Percentiles rank a stretch among this genome's conserved stretches.
Conservation (phyloP, 2,113 vertebrate genomes). For the Sterrhoptilus dennistouni region DNA sequence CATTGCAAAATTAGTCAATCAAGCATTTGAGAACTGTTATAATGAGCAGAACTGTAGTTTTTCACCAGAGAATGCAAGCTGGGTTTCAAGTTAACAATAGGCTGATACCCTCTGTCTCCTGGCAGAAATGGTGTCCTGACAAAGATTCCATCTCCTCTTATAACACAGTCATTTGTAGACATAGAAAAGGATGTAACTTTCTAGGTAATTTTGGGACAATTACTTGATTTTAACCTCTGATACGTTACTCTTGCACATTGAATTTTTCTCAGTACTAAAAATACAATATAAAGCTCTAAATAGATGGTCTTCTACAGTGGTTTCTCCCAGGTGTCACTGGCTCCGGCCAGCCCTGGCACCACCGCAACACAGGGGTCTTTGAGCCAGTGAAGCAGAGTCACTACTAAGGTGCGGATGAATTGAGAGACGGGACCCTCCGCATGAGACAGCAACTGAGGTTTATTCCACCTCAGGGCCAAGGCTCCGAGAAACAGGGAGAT, state of each 20-base stretch:
- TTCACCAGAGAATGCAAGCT: not conserved
- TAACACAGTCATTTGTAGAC: not conserved
- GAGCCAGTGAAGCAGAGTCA: too few relatives aligned
- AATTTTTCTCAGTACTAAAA: not conserved
- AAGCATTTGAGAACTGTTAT: not conserved
- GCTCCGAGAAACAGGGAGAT: too few relatives aligned
- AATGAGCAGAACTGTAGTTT: not conserved
- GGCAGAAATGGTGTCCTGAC: not conserved
- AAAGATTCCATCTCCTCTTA: not conserved
- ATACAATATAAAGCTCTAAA: not conserved
- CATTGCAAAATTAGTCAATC: not conserved
- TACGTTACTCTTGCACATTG: fast-evolving
- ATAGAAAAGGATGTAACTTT: not conserved
- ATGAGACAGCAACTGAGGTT: too few relatives aligned
- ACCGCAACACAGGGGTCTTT: too few relatives aligned
- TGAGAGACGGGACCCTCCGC: too few relatives aligned
- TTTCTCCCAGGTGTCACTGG: too few relatives aligned
- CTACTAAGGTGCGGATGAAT: too few relatives aligned
- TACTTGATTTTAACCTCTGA: not conserved
- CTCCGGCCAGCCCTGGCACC: too few relatives aligned
- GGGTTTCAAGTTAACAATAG: not conserved
- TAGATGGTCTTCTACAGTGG: not conserved
- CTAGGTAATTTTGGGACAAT: not conserved
- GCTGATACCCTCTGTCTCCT: not conserved
- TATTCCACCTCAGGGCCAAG: too few relatives aligned